Conservation (phyloP, 1,140 invertebrate species). For the Orussus abietinus region DNA sequence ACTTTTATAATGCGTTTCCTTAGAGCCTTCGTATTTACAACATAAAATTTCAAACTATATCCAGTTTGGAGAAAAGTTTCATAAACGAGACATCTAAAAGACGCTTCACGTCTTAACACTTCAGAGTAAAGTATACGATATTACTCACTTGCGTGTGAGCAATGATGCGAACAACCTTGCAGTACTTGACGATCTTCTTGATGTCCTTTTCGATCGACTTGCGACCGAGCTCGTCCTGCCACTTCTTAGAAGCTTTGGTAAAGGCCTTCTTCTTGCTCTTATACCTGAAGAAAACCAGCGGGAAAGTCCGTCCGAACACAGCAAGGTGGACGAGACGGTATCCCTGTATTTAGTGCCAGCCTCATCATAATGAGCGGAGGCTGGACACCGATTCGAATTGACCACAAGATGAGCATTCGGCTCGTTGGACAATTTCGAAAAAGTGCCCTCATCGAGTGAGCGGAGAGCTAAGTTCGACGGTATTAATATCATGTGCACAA, state of each 20-base stretch:
- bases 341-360: slow-evolving; percentile 29
- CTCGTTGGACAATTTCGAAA: slow-evolving; percentile 26
- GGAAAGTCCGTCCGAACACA: slow-evolving; percentile 16
- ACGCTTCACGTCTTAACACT: no score
- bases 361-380: slow-evolving; percentile 41
- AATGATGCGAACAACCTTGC: slow-evolving; percentile 93
- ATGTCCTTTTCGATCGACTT: slow-evolving; percentile 97
- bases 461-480: slow-evolving; percentile 34
- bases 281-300: slow-evolving; percentile 71
- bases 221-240: slow-evolving; percentile 93
- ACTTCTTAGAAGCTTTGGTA: slow-evolving; percentile 97
- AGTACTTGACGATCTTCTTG: slow-evolving; percentile 97
- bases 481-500: slow-evolving; percentile 3
- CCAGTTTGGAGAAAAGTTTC: no score
- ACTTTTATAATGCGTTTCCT: no score
- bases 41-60: no score
- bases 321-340: neutral
- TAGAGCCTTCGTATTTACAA: no score
- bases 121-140: slow-evolving; percentile 4
- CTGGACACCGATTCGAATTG: slow-evolving; percentile 28
- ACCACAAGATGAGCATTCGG: slow-evolving; percentile 14
- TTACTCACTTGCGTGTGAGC: slow-evolving; percentile 89
- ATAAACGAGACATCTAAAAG: no score
- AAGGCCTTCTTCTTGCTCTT: slow-evolving; percentile 99
- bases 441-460: slow-evolving; percentile 38